Base-by-base conservation (phyloP, 1,140 invertebrate species). In the Cydia pomonella region DNA sequence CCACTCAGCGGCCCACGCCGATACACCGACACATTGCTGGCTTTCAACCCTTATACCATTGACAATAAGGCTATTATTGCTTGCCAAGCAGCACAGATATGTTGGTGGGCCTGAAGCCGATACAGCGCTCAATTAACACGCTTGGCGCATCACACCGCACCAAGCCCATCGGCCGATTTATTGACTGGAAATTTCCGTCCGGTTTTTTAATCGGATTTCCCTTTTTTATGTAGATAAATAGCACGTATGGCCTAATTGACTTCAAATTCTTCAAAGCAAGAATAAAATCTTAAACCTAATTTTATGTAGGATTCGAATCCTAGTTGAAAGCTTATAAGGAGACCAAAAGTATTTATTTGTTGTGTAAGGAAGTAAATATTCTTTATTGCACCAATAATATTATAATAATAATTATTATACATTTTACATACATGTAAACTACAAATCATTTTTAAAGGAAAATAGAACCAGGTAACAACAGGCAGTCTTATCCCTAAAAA, bases 91-190 rank as follows among this genome's bases (percentile, higher is more conserved):
- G 18, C 18, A 23, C 21, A 23, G 21, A 23, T 23, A 23, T 10
- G 18, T 23, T 59, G 53, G 53, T 59, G 21, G 53, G 53, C 18
- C 18, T 59, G 53, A 59, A 59, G 53, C 53, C 53, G 53, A 59
- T 59, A 59, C 53, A 59, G 53, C 84, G 82, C 72, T 84, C 89
- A 90, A 92, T 92, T 92, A 91, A 87, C 88, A 89, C 89, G 85
- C 88, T 90, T n/a, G 53, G 53, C 53, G 53, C 84, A 91, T 90
- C 80, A 84, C 84, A 89, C 87, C 81, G 84, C 85, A 82, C 81
- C 84, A 84, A 81, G 87, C 87, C 85, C 84, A 87, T 84, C 84
- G 82, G 82, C 82, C 83, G 80, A 91, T 91, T 89, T 90, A 90
- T 91, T 81, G 86, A 80, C 79, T 81, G 73, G 63, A 38, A 59